Conservation (phyloP, 2,113 vertebrate genomes). For the Genyomyrus donnyi region DNA sequence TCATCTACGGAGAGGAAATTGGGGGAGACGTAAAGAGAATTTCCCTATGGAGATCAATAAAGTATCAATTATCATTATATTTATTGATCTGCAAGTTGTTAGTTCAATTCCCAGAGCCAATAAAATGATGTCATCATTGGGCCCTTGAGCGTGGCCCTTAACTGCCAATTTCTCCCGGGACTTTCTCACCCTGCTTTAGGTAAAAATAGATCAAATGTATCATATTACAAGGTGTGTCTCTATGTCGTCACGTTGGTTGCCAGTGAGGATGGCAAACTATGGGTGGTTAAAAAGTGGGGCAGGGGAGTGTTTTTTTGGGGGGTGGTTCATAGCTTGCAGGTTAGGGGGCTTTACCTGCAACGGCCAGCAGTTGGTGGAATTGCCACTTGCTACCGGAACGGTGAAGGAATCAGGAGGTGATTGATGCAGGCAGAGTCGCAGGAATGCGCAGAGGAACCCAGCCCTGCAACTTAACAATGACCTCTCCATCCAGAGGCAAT, state of each 20-base stretch:
- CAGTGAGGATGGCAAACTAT: not conserved
- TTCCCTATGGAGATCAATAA: too few species aligned
- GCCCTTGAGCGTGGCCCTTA: not conserved
- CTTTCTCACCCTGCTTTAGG: not conserved
- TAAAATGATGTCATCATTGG: not conserved
- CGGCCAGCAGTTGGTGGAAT: not conserved
- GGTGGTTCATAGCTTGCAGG: not conserved
- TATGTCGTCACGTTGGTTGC: too few species aligned
- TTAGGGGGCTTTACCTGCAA: not conserved
- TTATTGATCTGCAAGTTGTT: too few species aligned
- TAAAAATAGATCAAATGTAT: not conserved
- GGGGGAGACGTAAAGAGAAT: too few species aligned
- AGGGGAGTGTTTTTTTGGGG: not conserved
- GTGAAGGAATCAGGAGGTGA: not conserved
- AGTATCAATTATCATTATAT: too few species aligned
- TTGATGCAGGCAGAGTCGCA: slow-evolving; percentile 22
- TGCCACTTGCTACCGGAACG: not conserved
- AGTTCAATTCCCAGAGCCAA: not conserved
- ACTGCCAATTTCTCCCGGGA: not conserved
- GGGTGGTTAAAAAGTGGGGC: not conserved
- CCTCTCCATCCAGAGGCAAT: slow-evolving; percentile 33
- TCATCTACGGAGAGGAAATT: too few species aligned
- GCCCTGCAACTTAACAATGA: slow-evolving; percentile 43
- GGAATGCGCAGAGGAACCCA: slow-evolving; percentile 34
- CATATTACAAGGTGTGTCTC: not conserved